Evolutionary conservation across 2,797 vertebrate species (phyloP), one percentile per base, ranked within the genome.

Genomic region (Lagodon rhomboides): DNA sequence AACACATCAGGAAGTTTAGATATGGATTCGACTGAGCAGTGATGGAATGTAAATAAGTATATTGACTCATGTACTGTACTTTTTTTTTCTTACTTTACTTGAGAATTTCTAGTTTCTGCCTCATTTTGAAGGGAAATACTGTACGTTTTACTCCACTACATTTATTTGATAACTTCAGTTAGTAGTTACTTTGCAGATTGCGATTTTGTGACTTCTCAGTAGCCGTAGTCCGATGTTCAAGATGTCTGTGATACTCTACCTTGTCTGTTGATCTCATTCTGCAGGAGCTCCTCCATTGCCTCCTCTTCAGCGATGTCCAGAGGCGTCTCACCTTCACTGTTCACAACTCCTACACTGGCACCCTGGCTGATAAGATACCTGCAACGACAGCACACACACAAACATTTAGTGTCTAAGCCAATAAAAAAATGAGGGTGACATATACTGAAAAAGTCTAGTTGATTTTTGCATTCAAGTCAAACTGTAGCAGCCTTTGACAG

Each of bases 241-340:
- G 6, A 51, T 9, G 18, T 27, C n/a, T 47, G 34, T 12, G 9
- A 56, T 38, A 17, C 50, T 51, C 87, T 95, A 99, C 98, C 98
- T 99, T 98, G 97, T 78, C 96, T 95, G 92, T 98, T 99, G 89
- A 99, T 97, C 95, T 99, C 98, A 83, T 99, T 99, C 91, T 99
- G 96, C 93, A 99, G 96, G 62, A 99, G 96, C 90, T 99, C 97
- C 93, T 99, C 97, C 98, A 99, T 99, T 64, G 98, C 96, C 84
- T 99, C 98, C 81, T 99, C 98, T 88, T 99, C 98, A 38, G 98
- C 98, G 62, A 99, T 99, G 94, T 99, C 98, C 94, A 99, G 93
- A 59, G 98, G 98, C 4, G 98, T 99, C 87, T 99, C 98, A 22
- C 98, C 98, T 94, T 99, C 98, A 86, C 98, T 99, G 94, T 99